Conservation (phyloP, 2,888 invertebrate genomes). For the Camponotus fellah region DNA sequence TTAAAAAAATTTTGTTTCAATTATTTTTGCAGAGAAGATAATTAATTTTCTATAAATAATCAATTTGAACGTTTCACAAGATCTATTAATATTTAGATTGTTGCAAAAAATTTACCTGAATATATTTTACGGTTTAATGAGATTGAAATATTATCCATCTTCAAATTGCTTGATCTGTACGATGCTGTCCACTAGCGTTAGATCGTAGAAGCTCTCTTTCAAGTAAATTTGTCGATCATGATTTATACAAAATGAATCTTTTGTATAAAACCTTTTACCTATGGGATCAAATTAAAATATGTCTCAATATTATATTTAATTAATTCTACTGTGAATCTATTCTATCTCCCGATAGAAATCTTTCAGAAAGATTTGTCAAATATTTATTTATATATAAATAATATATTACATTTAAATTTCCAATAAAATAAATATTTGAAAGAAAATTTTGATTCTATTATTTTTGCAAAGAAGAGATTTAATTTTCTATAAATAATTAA, state of each 20-base stretch:
- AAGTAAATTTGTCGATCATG: background rate
- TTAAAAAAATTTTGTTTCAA: background rate
- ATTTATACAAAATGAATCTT: background rate
- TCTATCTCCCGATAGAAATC: background rate
- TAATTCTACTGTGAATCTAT: background rate
- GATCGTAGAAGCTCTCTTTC: background rate
- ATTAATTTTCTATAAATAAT: too few relatives aligned
- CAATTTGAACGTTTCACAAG: background rate
- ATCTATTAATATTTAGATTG: background rate
- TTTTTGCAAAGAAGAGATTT: background rate
- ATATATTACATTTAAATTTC: background rate
- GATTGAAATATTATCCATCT: background rate
- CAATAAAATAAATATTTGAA: background rate
- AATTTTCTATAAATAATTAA: background rate
- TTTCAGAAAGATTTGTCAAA: background rate
- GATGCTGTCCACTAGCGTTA: background rate
- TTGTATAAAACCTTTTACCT: background rate
- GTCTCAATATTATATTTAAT: background rate
- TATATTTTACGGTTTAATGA: background rate
- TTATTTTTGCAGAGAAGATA: background rate
- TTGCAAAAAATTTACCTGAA: background rate
- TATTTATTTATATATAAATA: background rate
- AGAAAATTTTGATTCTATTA: background rate
- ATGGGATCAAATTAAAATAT: background rate
- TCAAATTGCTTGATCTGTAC: background rate